These are phyloP conservation scores for Scarus forsteni DNA, from an alignment of 2,797 vertebrate genomes.

Conservation along the genomic window DNA sequence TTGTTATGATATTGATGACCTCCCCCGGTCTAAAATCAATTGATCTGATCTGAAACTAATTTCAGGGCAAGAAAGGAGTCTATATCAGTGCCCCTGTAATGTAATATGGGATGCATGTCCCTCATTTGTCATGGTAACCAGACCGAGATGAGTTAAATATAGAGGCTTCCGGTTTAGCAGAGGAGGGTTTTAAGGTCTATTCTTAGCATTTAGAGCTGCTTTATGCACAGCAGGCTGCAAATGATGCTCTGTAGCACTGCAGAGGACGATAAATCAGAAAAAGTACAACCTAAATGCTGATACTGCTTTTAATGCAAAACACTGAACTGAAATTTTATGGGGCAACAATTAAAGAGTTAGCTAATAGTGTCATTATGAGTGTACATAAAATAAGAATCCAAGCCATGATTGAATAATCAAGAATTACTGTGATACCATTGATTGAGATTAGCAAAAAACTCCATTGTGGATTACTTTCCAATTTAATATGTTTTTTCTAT, in stretches of 20 bases:
- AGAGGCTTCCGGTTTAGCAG: constrained; percentile 78
- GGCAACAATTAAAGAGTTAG: too few species aligned
- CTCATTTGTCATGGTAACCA: constrained; percentile 81
- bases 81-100: constrained; percentile 71
- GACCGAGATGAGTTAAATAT: constrained; percentile 82
- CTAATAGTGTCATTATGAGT: too few species aligned
- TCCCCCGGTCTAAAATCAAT: constrained; percentile 58
- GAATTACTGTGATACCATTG: constrained; percentile 24
- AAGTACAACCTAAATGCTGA: constrained; percentile 1
- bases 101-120: constrained; percentile 74
- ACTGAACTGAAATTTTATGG: too few species aligned
- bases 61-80: constrained; percentile 66
- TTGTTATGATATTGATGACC: constrained; percentile 62
- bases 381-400: too few species aligned
- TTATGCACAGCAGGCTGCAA: constrained; percentile 58
- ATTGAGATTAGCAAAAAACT: constrained; percentile 23
- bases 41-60: constrained; percentile 69
- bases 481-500: neutral
- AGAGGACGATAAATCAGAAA: constrained; percentile 48
- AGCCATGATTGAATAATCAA: constrained; percentile 9
- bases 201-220: constrained; percentile 75
- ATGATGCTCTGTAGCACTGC: constrained; percentile 56
- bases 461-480: neutral
- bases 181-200: constrained; percentile 79
- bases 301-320: constrained; percentile 9